Percentiles rank a stretch among this genome's conserved stretches.
These are phyloP conservation scores for Ispidina picta DNA, from an alignment of 2,797 vertebrate genomes.

Conservation along the genomic window DNA sequence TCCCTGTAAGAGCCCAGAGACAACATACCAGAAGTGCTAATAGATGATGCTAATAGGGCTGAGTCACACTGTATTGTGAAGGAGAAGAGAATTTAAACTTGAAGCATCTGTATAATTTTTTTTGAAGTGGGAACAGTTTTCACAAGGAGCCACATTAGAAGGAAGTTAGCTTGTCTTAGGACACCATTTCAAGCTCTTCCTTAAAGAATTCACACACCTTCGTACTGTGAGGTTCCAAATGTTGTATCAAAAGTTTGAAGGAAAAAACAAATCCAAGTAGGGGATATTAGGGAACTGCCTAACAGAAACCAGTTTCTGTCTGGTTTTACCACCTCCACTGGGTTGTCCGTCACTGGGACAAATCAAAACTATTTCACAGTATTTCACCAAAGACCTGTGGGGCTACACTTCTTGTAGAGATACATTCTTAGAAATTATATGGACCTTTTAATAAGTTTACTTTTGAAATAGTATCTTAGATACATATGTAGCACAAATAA, in stretches of 20 bases:
- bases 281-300: neutral
- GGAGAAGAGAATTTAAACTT: neutral
- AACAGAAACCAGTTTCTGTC: neutral
- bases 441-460: neutral
- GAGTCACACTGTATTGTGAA: neutral
- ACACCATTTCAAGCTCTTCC: conserved; percentile 5
- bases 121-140: neutral
- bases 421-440: neutral
- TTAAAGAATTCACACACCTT: neutral
- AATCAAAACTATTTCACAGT: neutral
- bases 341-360: neutral
- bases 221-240: neutral
- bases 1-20: neutral
- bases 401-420: neutral
- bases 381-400: neutral
- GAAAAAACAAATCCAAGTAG: neutral
- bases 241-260: neutral
- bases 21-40: neutral
- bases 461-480: neutral
- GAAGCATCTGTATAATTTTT: neutral
- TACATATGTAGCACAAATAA: neutral
- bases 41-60: neutral
- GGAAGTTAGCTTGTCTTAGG: neutral
- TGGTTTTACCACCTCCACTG: neutral
- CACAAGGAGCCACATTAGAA: neutral